A percentile compares a stretch with the other conserved stretches of the same genome.
These are phyloP conservation scores for Chelon auratus DNA, from an alignment of 2,797 vertebrate genomes.

Conservation along the genomic window DNA sequence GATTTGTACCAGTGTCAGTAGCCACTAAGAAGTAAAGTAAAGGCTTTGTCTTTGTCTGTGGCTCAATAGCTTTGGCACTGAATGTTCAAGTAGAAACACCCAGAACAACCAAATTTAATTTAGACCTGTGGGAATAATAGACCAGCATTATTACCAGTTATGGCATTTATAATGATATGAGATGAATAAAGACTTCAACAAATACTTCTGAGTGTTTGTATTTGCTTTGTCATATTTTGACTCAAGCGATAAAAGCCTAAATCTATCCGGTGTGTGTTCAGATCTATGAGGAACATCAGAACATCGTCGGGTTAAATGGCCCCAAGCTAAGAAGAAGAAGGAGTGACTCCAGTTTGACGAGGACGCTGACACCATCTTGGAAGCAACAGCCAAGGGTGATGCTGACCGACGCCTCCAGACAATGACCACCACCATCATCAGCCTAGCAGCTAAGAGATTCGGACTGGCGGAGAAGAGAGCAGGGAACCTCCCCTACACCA, in stretches of 20 bases:
- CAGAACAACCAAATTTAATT: constrained; percentile 4
- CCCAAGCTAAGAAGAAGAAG: too few relatives aligned
- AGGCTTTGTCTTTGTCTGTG: background rate
- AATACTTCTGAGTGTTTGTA: constrained; percentile 26
- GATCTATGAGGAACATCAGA: constrained; percentile 28
- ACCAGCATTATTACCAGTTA: background rate
- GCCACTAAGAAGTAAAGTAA: background rate
- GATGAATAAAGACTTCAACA: constrained; percentile 1
- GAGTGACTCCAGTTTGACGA: too few relatives aligned
- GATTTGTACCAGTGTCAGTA: background rate
- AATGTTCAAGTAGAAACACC: constrained; percentile 7
- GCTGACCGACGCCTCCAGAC: too few relatives aligned
- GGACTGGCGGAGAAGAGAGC: too few relatives aligned
- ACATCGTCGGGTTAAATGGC: too few relatives aligned
- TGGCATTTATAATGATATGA: background rate
- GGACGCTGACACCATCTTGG: too few relatives aligned
- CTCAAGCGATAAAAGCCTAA: constrained; percentile 27
- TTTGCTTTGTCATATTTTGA: constrained; percentile 53
- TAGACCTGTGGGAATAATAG: constrained; percentile 13
- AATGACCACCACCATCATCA: too few relatives aligned
- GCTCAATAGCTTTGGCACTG: background rate
- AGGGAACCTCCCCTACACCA: too few relatives aligned
- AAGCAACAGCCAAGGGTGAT: too few relatives aligned
- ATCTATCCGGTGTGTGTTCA: constrained; percentile 50
- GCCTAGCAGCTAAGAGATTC: too few relatives aligned